Evolutionary conservation across 1,140 invertebrate species (phyloP).

Genomic region (Tetragonula clypearis): DNA sequence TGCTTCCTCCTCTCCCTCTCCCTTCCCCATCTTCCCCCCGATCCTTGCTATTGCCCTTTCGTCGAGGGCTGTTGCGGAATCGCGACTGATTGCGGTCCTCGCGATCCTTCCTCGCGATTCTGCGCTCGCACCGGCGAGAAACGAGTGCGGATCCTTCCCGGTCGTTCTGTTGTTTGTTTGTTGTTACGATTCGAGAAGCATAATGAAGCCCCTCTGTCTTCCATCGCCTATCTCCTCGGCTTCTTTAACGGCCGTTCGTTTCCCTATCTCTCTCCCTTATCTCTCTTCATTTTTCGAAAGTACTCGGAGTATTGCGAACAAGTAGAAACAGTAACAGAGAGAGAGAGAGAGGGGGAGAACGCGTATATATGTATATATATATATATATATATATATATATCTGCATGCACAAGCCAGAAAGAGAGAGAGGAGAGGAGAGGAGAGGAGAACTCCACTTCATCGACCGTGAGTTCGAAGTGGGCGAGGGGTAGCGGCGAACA

Average conservation of each 20-base stretch:
- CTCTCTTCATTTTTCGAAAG: slow-evolving; percentile 47
- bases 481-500: slow-evolving; percentile 14
- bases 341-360: background rate
- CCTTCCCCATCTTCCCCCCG: too few relatives aligned
- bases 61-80: background rate
- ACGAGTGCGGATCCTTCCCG: background rate
- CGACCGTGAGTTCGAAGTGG: slow-evolving; percentile 46
- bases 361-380: too few relatives aligned
- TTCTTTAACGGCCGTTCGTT: slow-evolving; percentile 16
- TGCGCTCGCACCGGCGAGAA: background rate
- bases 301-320: slow-evolving; percentile 5
- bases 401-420: background rate
- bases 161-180: slow-evolving; percentile 50
- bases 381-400: too few relatives aligned
- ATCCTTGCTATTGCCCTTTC: too few relatives aligned
- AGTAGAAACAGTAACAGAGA: slow-evolving; percentile 15
- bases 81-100: slow-evolving; percentile 25
- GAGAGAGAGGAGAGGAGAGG: background rate
- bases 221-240: slow-evolving; percentile 13
- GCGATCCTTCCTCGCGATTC: slow-evolving; percentile 16
- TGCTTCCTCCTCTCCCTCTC: background rate
- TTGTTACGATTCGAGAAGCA: slow-evolving; percentile 56
- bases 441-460: slow-evolving; percentile 53
- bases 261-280: slow-evolving; percentile 3
- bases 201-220: slow-evolving; percentile 50